phyloP scores from a whole-genome alignment of 1,140 invertebrate species.

The Drosophila parabipectinata region DNA sequence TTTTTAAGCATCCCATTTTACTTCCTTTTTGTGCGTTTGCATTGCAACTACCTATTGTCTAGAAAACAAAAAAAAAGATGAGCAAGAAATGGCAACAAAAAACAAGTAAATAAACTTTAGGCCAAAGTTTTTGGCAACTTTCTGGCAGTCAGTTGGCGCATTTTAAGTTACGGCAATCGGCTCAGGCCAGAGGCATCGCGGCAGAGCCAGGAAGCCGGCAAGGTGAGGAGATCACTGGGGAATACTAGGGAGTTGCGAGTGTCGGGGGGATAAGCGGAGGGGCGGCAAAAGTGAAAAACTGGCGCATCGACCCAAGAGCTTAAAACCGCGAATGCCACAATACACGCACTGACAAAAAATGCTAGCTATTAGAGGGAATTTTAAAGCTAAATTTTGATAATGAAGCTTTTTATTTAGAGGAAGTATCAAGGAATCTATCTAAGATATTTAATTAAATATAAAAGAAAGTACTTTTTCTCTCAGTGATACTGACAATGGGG shows the following conservation, averaged over 20 bases:
- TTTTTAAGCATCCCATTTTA: neutral
- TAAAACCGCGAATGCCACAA: conserved; percentile 65
- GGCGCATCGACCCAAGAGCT: conserved; percentile 59
- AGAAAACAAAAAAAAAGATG: conserved; percentile 40
- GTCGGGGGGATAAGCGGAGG: conserved; percentile 5
- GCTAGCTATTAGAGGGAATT: neutral
- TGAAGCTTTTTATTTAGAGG: no score
- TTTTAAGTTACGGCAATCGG: conserved; percentile 78
- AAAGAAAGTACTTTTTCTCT: conserved; percentile 20
- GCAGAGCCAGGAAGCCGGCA: neutral
- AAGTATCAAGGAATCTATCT: no score
- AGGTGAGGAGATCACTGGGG: conserved; percentile 23
- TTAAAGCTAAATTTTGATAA: neutral
- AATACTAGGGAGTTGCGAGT: conserved; percentile 30
- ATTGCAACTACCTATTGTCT: conserved; percentile 1
- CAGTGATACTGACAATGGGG: conserved; percentile 6
- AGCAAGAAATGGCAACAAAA: conserved; percentile 38
- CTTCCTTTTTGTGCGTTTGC: conserved; percentile 3
- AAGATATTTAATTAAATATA: no score
- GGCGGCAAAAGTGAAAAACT: conserved; percentile 61
- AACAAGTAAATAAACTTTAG: conserved; percentile 78
- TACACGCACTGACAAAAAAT: conserved; percentile 19
- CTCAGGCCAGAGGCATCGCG: conserved; percentile 13
- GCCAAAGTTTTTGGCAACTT: conserved; percentile 72
- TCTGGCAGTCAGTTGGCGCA: conserved; percentile 75